Evolutionary conservation across 2,113 vertebrate genomes (phyloP).

Genomic region (Solenodon paradoxus): DNA sequence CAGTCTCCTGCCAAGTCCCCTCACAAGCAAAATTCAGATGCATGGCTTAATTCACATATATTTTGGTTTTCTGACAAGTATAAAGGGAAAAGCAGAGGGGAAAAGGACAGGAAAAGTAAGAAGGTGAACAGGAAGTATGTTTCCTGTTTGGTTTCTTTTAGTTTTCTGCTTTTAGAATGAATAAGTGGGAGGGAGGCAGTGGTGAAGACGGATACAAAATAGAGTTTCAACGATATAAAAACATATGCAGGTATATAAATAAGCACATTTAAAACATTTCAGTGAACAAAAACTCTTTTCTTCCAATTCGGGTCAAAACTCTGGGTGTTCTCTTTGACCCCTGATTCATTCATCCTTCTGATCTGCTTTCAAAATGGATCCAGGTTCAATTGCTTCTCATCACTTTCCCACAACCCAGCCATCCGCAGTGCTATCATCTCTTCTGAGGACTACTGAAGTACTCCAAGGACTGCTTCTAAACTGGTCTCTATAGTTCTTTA

Average conservation of each 20-base stretch:
- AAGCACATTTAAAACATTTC: background rate
- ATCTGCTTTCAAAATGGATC: background rate
- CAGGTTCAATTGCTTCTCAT: background rate
- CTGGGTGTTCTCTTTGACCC: background rate
- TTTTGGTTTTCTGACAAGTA: conserved; percentile 68
- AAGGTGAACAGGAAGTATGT: background rate
- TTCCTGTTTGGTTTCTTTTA: conserved; percentile 51
- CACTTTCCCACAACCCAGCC: background rate
- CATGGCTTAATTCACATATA: conserved; percentile 73
- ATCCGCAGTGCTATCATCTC: background rate
- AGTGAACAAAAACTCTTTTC: background rate
- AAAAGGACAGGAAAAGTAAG: background rate
- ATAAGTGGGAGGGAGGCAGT: background rate
- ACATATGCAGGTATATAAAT: background rate
- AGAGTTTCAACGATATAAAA: background rate
- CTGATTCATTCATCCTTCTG: background rate
- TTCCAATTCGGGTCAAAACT: background rate
- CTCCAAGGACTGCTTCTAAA: background rate
- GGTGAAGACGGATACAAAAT: background rate
- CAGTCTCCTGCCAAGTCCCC: conserved; percentile 72
- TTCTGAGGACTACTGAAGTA: background rate
- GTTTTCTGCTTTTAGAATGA: conserved; percentile 39
- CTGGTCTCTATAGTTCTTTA: background rate
- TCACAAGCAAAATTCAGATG: conserved; percentile 72
- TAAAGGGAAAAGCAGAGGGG: conserved; percentile 31